Evolutionary conservation across 2,113 vertebrate genomes (phyloP).

Genomic region (Cichladusa arquata): DNA sequence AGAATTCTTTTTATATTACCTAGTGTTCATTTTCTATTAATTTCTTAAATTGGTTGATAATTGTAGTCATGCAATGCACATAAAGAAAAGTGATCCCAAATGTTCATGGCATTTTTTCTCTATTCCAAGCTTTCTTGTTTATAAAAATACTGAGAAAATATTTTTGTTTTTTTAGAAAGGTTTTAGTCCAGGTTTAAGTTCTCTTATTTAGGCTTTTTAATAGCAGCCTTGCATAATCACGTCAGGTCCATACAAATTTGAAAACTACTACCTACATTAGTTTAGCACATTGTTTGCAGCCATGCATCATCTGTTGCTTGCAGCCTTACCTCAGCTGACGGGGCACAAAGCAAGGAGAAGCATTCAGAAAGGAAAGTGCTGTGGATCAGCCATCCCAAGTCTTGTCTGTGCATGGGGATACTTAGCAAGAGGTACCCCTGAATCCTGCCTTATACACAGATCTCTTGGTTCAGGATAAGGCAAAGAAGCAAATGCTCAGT

Average conservation of each 20-base stretch:
- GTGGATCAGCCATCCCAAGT: background rate
- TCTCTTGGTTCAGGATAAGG: background rate
- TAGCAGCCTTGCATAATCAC: background rate
- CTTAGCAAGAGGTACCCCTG: background rate
- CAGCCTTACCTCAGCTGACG: slow-evolving; percentile 1
- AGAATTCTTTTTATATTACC: background rate
- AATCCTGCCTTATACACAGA: background rate
- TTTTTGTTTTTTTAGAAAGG: background rate
- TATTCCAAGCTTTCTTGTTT: background rate
- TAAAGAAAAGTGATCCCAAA: background rate
- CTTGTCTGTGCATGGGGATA: background rate
- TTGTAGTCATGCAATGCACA: background rate
- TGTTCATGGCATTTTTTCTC: background rate
- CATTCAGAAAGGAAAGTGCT: background rate
- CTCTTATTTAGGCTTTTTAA: background rate
- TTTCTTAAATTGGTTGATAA: background rate
- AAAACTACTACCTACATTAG: background rate
- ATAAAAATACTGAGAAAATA: background rate
- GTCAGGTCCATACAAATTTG: background rate
- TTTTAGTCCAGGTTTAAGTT: background rate
- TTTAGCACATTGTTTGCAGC: background rate
- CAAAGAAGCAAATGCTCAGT: background rate
- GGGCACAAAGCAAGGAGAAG: background rate
- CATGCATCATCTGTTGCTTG: slow-evolving; percentile 22
- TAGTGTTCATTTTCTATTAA: background rate